Base-by-base conservation (phyloP, 2,113 vertebrate genomes). In the Nesogale talazaci region DNA sequence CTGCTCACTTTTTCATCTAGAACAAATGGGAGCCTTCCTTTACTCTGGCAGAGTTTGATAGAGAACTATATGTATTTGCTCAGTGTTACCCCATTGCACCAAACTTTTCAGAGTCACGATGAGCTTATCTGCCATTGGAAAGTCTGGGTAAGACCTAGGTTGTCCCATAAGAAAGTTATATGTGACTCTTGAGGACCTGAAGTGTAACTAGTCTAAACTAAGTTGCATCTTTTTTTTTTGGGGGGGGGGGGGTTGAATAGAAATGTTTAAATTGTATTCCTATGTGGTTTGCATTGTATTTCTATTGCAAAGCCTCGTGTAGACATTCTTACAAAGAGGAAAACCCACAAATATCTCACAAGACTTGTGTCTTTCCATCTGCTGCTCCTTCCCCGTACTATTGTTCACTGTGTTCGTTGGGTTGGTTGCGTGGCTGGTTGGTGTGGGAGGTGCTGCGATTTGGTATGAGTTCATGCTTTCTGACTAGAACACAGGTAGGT, bases 1-100 rank as follows among this genome's bases (percentile, higher is more conserved):
- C 57, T 63, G 75, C 65, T 94, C 38, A 61, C 94, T 74, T 95
- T 97, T 96, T 95, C 91, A 91, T 94, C 77, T 16, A 20, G 70
- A 83, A 86, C 92, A 61, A 1, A 29, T n/a, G 0, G 76, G 89
- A 93, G 92, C 96, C 93, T 95, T 95, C 92, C 96, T 88, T 74
- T 81, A 65, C 29, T 90, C 70, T 93, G 90, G 78, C 61, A 91
- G 93, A 80, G 89, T 95, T 69, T 79, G 81, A 93, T 86, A 89
- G 25, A 80, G 8, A 90, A 40, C 1, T 1, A 42, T 70, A 89
- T 83, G 31, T 87, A 89, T n/a, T 90, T 88, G 67, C 63, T 77
- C 75, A 77, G 34, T 93, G 83, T 56, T 75, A 92, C 22, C 42
- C 20, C 22, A 27, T 40, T 56, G 77, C 17, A 70, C 4, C 14